Evolutionary conservation across 2,113 vertebrate genomes (phyloP), one percentile per base, ranked within the genome.

Genomic region (Chroicocephalus ridibundus): DNA sequence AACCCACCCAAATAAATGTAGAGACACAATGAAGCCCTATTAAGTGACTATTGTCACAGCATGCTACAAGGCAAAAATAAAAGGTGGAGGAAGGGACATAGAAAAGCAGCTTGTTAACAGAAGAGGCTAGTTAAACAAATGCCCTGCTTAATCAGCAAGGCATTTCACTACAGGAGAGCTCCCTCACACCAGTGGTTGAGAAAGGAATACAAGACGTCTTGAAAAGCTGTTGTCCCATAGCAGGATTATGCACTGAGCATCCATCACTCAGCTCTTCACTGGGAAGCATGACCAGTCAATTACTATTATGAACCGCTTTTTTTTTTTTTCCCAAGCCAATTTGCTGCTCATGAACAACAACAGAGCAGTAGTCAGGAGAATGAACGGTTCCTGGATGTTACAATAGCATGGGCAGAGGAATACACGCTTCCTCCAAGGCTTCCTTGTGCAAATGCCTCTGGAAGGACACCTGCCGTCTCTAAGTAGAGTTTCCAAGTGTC

Each of bases 291-390:
- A 94, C 70, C 93, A 80, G 75, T 36, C 87, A 94, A 93, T 93
- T 94, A 91, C 66, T 49, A 9, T 13, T 76, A 66, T 66, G 46
- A 40, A 55, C 32, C 66, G 46, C 27, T 52, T 14, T 62, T 58
- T 61, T 47, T 61, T 47, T 71, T 92, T 36, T 79, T 87, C 72
- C 74, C 87, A 91, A 93, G 75, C 70, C 87, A 93, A 85, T 95
- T 95, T 95, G 70, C 81, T 85, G 71, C 81, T 89, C 46, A 44
- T 74, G 88, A 94, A 69, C 90, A 90, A 81, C 57, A 88, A 91
- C 34, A 87, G 86, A 91, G 32, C 64, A 79, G 44, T 18, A 77
- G 62, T 47, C 66, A 84, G 65, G 44, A 94, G 46, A 93, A 94
- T 16, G 34, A 96, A 72, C 40, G 74, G 34, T 72, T 85, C 78